Evolutionary conservation across 2,113 vertebrate species (phyloP).

Genomic region (Nannospalax galili): DNA sequence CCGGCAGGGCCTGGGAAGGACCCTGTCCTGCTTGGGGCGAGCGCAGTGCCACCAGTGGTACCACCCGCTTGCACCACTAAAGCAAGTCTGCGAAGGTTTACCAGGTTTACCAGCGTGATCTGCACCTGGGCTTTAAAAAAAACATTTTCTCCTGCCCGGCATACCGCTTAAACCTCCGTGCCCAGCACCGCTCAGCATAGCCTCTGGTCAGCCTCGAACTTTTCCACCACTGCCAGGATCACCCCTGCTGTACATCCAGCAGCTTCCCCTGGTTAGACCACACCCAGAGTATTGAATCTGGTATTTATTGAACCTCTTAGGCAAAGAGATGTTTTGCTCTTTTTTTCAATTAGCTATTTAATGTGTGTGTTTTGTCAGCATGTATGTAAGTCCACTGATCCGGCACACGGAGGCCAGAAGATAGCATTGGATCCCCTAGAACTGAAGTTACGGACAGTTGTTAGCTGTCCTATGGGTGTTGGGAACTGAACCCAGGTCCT

Average conservation of each 20-base stretch:
- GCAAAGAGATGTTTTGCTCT: not conserved
- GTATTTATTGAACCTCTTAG: not conserved
- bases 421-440: too few species aligned
- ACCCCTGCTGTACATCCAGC: not conserved
- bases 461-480: too few species aligned
- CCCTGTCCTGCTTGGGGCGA: not conserved
- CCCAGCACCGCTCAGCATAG: not conserved
- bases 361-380: too few species aligned
- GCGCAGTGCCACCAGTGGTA: fast-evolving
- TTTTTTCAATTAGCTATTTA: not conserved
- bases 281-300: not conserved
- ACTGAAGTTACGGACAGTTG: too few species aligned
- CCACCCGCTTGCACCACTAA: not conserved
- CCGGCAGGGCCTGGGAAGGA: not conserved
- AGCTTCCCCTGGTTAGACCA: not conserved
- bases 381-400: too few species aligned
- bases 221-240: not conserved
- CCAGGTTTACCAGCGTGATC: not conserved
- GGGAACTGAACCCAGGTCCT: too few species aligned
- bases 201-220: not conserved
- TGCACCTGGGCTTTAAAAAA: not conserved
- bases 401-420: too few species aligned
- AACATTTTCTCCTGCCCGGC: not conserved
- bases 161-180: not conserved
- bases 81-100: not conserved